These are phyloP conservation scores for Micromys minutus DNA, from an alignment of 2,113 vertebrate species.

Conservation along the genomic window DNA sequence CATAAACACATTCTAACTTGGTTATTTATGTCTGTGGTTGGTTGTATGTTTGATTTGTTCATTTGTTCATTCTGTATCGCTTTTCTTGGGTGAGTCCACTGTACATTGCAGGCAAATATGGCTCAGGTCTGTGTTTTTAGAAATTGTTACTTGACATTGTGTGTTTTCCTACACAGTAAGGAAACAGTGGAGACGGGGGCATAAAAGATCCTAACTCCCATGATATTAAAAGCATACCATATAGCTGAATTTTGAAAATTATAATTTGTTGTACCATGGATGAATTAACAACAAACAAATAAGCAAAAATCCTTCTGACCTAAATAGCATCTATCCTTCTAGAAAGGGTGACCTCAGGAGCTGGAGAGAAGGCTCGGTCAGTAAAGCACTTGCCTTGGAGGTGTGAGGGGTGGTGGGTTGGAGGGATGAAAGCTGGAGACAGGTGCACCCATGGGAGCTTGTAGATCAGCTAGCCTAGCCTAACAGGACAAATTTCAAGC, in stretches of 20 bases:
- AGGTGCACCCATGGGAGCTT: not conserved
- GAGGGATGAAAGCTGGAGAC: not conserved
- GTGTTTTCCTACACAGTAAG: not conserved
- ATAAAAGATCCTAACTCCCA: not conserved
- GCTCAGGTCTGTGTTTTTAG: not conserved
- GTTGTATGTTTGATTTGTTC: not conserved
- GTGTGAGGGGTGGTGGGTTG: too few relatives aligned
- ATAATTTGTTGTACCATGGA: not conserved
- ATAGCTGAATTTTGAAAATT: not conserved
- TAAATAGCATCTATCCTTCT: not conserved
- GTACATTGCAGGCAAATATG: not conserved
- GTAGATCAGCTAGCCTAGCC: too few relatives aligned
- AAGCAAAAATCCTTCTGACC: not conserved
- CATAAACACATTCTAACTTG: not conserved
- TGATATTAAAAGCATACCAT: not conserved
- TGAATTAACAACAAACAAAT: not conserved
- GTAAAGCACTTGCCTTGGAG: not conserved
- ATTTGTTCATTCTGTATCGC: not conserved
- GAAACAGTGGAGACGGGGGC: not conserved
- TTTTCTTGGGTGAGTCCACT: not conserved
- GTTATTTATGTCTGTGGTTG: not conserved
- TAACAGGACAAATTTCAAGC: not conserved
- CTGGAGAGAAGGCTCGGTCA: not conserved
- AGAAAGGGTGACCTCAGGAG: not conserved
- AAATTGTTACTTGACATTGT: not conserved